Evolutionary conservation across 2,888 invertebrate species (phyloP).

Genomic region (Desoria tigrina): DNA sequence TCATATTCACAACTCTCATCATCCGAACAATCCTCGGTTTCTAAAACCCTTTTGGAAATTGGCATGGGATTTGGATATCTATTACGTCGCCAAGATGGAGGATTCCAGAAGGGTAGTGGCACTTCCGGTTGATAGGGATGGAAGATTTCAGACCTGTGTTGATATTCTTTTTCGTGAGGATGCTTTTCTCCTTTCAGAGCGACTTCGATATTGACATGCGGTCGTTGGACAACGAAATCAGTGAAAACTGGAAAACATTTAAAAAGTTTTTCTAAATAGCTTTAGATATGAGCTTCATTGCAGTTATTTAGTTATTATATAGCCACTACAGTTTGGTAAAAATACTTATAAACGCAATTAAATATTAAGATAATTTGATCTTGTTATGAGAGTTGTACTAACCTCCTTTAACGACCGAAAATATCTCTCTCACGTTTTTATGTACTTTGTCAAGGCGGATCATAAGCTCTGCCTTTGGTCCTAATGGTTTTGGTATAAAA

Average conservation of each 20-base stretch:
- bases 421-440: conserved; percentile 39
- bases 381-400: background rate
- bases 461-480: conserved; percentile 40
- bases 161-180: background rate
- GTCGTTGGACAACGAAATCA: conserved; percentile 42
- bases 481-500: conserved; percentile 15
- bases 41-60: conserved; percentile 7
- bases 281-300: too few species aligned
- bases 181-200: conserved; percentile 30
- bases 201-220: conserved; percentile 40
- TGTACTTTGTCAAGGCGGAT: conserved; percentile 43
- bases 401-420: conserved; percentile 42
- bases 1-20: background rate
- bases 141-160: background rate
- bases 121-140: too few species aligned
- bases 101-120: background rate
- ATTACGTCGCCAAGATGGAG: background rate
- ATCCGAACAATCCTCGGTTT: background rate
- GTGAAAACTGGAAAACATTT: conserved; percentile 31
- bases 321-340: background rate
- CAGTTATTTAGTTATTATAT: too few species aligned
- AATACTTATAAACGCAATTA: background rate
- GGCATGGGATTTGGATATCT: background rate
- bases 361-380: background rate
- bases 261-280: too few species aligned